phyloP scores from a whole-genome alignment of 2,797 vertebrate genomes.

The Podargus strigoides region DNA sequence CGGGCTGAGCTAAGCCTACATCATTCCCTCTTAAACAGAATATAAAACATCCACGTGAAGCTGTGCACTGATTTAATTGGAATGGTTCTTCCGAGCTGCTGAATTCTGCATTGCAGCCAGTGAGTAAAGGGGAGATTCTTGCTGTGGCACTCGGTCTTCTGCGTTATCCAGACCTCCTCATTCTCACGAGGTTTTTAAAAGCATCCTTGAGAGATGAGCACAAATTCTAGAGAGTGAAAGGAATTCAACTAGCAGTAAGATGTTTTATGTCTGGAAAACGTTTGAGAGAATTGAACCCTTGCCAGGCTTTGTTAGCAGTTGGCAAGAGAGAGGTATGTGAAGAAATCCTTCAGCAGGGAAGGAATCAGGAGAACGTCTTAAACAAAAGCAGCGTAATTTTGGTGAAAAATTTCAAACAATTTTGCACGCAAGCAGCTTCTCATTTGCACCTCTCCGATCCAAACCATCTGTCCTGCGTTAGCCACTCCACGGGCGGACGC shows the following conservation, averaged over 20 bases:
- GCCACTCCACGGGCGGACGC: background rate
- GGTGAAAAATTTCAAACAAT: background rate
- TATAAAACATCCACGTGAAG: background rate
- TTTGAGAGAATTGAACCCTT: background rate
- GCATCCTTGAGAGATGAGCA: background rate
- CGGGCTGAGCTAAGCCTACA: background rate
- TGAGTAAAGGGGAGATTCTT: background rate
- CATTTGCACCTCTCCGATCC: background rate
- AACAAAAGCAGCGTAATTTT: background rate
- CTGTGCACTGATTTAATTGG: background rate
- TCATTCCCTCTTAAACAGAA: background rate
- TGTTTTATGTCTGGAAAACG: background rate
- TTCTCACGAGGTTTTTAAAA: background rate
- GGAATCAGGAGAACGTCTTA: background rate
- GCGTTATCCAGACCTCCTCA: background rate
- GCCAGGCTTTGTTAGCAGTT: background rate
- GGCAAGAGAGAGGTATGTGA: background rate
- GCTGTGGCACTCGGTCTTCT: background rate
- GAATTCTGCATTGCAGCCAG: background rate
- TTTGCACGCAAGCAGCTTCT: background rate
- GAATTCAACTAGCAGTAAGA: background rate
- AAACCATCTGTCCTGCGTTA: background rate
- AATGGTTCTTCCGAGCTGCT: background rate
- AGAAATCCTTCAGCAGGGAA: background rate
- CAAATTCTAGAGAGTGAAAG: background rate